Conservation (phyloP, 2,113 vertebrate genomes). For the Lipotes vexillifer region DNA sequence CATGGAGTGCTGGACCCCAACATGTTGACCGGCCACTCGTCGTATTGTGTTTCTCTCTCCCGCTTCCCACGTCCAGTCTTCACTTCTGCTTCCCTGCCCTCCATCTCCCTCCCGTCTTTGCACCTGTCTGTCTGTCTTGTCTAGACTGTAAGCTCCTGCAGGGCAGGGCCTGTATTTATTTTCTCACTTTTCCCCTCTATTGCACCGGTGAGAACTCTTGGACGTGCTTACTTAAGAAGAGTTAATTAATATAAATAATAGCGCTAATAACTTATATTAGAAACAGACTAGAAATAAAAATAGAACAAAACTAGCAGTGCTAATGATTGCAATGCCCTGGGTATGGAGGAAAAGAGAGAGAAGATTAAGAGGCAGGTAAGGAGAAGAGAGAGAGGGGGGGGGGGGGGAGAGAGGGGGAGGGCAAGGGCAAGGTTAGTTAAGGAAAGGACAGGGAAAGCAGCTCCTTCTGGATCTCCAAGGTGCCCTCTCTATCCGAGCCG, state of each 20-base stretch:
- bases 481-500: background rate
- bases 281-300: slow-evolving; percentile 64
- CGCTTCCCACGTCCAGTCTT: background rate
- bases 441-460: background rate
- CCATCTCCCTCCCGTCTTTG: background rate
- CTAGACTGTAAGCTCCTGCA: slow-evolving; percentile 73
- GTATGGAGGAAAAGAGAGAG: background rate
- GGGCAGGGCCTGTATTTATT: slow-evolving; percentile 52
- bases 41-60: slow-evolving; percentile 43
- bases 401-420: fast-evolving
- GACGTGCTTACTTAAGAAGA: slow-evolving; percentile 47
- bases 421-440: background rate
- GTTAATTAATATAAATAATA: background rate
- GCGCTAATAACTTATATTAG: slow-evolving; percentile 38
- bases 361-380: background rate
- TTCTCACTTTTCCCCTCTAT: background rate
- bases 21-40: slow-evolving; percentile 39
- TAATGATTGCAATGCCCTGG: slow-evolving; percentile 50
- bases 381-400: background rate
- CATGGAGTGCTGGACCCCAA: slow-evolving; percentile 57
- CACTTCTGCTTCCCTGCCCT: background rate
- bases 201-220: slow-evolving; percentile 26
- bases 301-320: slow-evolving; percentile 54
- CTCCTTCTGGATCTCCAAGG: background rate
- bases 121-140: background rate